phyloP scores from a whole-genome alignment of 2,797 vertebrate genomes.

The Mormyrops attenuatus region DNA sequence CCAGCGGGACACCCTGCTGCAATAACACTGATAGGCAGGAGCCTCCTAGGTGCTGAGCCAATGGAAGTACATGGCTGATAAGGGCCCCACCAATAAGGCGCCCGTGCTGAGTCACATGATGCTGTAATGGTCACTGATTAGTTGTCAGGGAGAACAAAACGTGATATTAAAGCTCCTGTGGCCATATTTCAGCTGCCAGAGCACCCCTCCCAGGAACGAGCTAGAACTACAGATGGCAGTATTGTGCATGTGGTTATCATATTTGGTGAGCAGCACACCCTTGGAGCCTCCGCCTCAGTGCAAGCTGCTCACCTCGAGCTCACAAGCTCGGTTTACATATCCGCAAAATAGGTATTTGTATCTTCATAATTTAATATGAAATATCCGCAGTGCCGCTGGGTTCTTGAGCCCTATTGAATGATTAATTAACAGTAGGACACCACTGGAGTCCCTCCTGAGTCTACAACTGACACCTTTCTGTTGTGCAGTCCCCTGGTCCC shows the following conservation, averaged over 20 bases:
- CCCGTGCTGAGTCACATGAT: neutral
- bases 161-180: neutral
- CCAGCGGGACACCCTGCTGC: neutral
- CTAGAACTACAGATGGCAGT: neutral
- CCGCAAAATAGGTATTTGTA: neutral
- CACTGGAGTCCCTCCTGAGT: neutral
- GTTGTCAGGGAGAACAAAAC: neutral
- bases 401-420: neutral
- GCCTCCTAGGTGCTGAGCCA: neutral
- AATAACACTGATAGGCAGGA: neutral
- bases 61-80: neutral
- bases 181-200: neutral
- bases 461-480: neutral
- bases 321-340: neutral
- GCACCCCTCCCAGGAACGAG: too few relatives aligned
- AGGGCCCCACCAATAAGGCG: neutral
- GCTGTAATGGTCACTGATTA: neutral
- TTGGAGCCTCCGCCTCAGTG: neutral
- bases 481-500: neutral
- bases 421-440: neutral
- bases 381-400: neutral
- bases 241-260: neutral
- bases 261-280: neutral
- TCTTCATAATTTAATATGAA: neutral
- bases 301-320: neutral